phyloP scores from a whole-genome alignment of 2,797 vertebrate species.

The Hoplostethus atlanticus region DNA sequence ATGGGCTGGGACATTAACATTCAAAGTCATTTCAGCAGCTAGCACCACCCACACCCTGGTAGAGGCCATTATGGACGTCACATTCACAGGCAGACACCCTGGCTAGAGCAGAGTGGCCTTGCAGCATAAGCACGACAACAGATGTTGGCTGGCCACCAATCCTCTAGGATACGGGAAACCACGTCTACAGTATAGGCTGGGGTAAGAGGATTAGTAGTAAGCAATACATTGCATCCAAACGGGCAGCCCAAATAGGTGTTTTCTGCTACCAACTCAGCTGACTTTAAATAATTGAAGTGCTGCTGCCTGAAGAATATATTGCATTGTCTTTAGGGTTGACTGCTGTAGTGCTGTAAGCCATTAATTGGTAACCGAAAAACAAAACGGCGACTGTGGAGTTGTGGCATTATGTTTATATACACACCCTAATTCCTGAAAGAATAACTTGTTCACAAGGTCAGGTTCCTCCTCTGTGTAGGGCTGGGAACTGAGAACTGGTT shows the following conservation, averaged over 20 bases:
- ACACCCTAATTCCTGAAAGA: constrained; percentile 40
- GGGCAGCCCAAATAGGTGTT: constrained; percentile 56
- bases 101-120: constrained; percentile 41
- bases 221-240: constrained; percentile 49
- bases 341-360: constrained; percentile 44
- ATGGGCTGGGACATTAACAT: neutral
- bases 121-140: constrained; percentile 60
- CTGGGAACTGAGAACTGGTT: constrained; percentile 40
- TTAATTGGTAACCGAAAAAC: constrained; percentile 57
- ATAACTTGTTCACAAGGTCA: constrained; percentile 18
- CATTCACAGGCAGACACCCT: constrained; percentile 44
- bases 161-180: constrained; percentile 68
- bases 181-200: constrained; percentile 47
- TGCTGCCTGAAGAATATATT: constrained; percentile 50
- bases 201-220: constrained; percentile 65
- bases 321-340: constrained; percentile 56
- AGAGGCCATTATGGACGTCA: constrained; percentile 41
- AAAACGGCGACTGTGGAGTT: constrained; percentile 61
- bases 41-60: constrained; percentile 31
- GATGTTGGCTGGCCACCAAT: constrained; percentile 64
- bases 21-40: constrained; percentile 7
- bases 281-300: constrained; percentile 62
- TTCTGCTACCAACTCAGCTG: constrained; percentile 59
- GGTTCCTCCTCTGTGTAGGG: neutral
- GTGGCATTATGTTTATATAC: constrained; percentile 38